Conservation (phyloP, 1,140 invertebrate genomes). For the Phortica variegata region DNA sequence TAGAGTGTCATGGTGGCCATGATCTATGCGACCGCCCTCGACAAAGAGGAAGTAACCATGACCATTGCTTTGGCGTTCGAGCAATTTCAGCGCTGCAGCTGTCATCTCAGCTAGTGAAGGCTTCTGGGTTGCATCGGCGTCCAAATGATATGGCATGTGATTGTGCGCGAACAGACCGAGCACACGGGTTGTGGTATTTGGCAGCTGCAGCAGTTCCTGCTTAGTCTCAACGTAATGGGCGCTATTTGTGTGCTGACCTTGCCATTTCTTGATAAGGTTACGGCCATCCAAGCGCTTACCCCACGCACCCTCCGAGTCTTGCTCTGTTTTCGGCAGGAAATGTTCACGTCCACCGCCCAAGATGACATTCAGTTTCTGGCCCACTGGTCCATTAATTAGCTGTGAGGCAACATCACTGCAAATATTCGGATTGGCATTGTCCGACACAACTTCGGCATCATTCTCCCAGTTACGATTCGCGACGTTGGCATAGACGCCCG, state of each 20-base stretch:
- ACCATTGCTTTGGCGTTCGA: constrained; percentile 69
- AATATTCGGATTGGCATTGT: constrained; percentile 32
- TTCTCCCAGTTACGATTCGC: constrained; percentile 77
- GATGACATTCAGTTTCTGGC: constrained; percentile 66
- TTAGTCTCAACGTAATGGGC: constrained; percentile 68
- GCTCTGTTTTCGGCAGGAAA: constrained; percentile 61
- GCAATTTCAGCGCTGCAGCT: constrained; percentile 67
- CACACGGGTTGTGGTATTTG: constrained; percentile 56
- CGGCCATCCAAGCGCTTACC: constrained; percentile 66
- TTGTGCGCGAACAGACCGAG: constrained; percentile 60
- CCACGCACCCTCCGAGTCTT: constrained; percentile 38
- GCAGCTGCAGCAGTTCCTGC: constrained; percentile 58
- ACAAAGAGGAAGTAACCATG: constrained; percentile 69
- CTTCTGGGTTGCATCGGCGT: constrained; percentile 62
- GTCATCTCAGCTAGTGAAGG: constrained; percentile 79
- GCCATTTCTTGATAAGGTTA: constrained; percentile 74
- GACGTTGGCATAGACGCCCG: constrained; percentile 71
- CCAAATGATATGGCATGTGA: constrained; percentile 61
- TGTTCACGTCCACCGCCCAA: constrained; percentile 74
- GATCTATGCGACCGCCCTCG: constrained; percentile 72
- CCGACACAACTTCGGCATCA: constrained; percentile 62
- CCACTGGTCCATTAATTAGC: constrained; percentile 68
- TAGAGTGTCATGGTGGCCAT: constrained; percentile 69
- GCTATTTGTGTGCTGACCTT: constrained; percentile 46
- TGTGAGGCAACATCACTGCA: constrained; percentile 76